Percentiles rank a stretch among this genome's conserved stretches.
phyloP scores from a whole-genome alignment of 2,113 vertebrate genomes.

The Pogona vitticeps region DNA sequence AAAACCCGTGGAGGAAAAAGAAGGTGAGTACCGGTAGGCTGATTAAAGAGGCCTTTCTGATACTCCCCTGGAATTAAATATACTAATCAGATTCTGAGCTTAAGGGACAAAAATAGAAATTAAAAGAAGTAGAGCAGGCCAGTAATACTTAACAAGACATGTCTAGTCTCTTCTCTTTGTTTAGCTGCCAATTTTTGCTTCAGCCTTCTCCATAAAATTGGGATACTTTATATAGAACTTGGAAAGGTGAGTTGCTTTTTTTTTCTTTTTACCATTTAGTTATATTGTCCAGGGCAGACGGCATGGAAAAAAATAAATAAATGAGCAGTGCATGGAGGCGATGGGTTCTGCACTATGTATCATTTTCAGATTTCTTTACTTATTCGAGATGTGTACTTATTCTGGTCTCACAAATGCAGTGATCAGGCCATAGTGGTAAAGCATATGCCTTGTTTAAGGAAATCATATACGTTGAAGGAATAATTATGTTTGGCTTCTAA shows the following conservation, averaged over 20 bases:
- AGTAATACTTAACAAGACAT: slow-evolving; percentile 48
- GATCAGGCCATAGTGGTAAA: background rate
- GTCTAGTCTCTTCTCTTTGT: slow-evolving; percentile 50
- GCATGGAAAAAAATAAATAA: background rate
- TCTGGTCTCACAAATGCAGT: slow-evolving; percentile 30
- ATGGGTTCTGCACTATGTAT: slow-evolving; percentile 21
- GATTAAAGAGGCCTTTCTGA: slow-evolving; percentile 72
- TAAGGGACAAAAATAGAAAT: slow-evolving; percentile 86
- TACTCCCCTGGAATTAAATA: slow-evolving; percentile 82
- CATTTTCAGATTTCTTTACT: slow-evolving; percentile 44
- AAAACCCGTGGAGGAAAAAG: slow-evolving; percentile 30
- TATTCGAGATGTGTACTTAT: background rate
- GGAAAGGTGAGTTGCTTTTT: slow-evolving; percentile 42
- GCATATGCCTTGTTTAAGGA: background rate
- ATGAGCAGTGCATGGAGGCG: background rate
- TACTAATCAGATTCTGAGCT: slow-evolving; percentile 88
- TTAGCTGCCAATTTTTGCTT: slow-evolving; percentile 55
- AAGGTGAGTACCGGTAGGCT: slow-evolving; percentile 52
- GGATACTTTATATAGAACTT: slow-evolving; percentile 46
- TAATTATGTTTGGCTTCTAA: background rate
- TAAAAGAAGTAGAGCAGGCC: slow-evolving; percentile 80
- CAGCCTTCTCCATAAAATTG: slow-evolving; percentile 46
- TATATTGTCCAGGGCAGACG: background rate
- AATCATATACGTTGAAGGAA: background rate
- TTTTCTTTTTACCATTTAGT: slow-evolving; percentile 27